Percentiles rank a stretch among this genome's conserved stretches.
Conservation (phyloP, 1,140 invertebrate genomes). For the Galendromus occidentalis region DNA sequence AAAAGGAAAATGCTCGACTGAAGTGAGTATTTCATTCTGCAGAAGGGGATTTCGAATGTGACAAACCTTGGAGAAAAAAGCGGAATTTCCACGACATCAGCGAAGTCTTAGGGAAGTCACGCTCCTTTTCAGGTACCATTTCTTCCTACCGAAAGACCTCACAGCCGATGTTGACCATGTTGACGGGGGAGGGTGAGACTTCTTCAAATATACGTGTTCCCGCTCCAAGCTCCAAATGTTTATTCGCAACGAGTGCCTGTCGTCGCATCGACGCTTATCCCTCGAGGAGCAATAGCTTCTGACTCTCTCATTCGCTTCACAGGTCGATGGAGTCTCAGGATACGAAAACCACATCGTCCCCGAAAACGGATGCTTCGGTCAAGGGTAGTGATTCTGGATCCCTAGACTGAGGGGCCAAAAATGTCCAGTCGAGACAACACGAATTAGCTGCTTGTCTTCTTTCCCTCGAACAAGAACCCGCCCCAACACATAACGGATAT, state of each 20-base stretch:
- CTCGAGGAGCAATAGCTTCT: no score
- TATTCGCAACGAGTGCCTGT: no score
- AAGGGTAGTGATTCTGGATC: slow-evolving; percentile 8
- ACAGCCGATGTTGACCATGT: background rate
- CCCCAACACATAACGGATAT: no score
- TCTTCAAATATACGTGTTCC: no score
- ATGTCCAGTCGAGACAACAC: no score
- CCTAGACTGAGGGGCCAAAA: background rate
- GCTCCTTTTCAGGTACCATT: background rate
- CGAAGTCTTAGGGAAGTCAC: background rate
- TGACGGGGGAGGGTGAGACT: background rate
- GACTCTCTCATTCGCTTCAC: background rate
- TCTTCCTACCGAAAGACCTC: slow-evolving; percentile 4
- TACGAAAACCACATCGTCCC: background rate
- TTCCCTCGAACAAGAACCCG: no score
- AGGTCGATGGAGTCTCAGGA: slow-evolving; percentile 1
- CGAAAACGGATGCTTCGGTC: background rate
- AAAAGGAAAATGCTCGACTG: background rate
- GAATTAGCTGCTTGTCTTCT: no score
- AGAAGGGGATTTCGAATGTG: no score
- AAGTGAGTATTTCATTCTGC: background rate
- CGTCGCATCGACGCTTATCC: no score
- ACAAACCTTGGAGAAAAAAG: no score
- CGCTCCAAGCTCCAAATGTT: no score
- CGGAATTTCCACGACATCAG: no score